Conservation (phyloP, 30 jellyfish, hydroid and myxozoan genomes). For the Hydra vulgaris region DNA sequence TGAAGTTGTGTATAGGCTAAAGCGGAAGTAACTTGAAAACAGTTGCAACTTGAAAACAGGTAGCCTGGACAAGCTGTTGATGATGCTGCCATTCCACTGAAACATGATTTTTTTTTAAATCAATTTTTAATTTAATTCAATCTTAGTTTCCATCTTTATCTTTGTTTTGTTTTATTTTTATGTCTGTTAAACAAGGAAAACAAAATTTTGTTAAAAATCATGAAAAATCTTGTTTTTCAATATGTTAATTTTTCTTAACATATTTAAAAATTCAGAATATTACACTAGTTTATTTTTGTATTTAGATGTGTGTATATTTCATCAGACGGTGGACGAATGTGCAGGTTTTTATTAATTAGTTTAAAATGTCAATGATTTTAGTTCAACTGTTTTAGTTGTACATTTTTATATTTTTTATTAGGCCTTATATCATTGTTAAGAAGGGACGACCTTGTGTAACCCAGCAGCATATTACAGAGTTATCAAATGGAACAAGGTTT, state of each 20-base stretch:
- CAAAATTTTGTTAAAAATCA: too few relatives aligned
- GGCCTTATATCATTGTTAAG: conserved; percentile 87
- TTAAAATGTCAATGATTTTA: neutral
- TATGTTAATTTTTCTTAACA: neutral
- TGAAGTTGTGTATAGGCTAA: too few relatives aligned
- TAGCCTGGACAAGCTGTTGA: too few relatives aligned
- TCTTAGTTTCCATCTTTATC: too few relatives aligned
- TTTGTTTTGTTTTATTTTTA: too few relatives aligned
- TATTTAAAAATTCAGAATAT: neutral
- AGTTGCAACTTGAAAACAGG: too few relatives aligned
- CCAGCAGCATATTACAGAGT: conserved; percentile 68
- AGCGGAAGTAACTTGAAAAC: too few relatives aligned
- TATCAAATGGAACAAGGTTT: conserved; percentile 63
- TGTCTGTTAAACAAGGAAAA: too few relatives aligned
- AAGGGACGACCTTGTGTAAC: conserved; percentile 68
- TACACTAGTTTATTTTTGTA: neutral
- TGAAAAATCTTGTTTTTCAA: too few relatives aligned
- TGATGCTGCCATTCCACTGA: too few relatives aligned
- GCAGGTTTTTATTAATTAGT: conserved; percentile 51
- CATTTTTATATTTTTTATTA: conserved; percentile 1
- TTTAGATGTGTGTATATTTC: conserved; percentile 86
- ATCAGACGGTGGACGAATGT: conserved; percentile 98
- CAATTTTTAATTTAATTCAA: too few relatives aligned
- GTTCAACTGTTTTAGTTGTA: neutral
- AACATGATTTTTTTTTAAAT: too few relatives aligned